Base-by-base conservation (phyloP, 2,888 invertebrate genomes). In the Coelopa pilipes region DNA sequence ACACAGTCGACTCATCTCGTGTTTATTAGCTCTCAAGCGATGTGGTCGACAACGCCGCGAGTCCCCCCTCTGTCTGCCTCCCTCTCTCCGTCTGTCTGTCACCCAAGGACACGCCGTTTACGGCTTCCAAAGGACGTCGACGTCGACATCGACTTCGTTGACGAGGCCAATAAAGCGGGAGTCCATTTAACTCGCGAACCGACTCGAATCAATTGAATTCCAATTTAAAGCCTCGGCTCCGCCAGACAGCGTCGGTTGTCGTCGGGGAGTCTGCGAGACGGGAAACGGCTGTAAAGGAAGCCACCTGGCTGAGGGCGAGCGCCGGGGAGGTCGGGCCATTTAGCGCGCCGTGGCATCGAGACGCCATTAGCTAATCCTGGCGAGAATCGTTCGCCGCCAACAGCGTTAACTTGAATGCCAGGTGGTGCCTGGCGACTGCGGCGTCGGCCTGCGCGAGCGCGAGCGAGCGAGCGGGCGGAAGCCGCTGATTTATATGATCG, bases 401-500 rank as follows among this genome's bases (percentile, higher is more conserved):
- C 65, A 69, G 74, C 60, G 71, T 76, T 76, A 76, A 73, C 49
- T 73, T 75, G 72, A 76, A 74, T 72, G 68, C 69, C 74, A 50
- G 68, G 60, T 71, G 70, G 60, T 49, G 57, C 49, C 13, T 55
- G 19, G 60, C 21, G 24, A 13, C 21, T 17, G 13, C 13, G 15
- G 10, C 60, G 34, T 11, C 21, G 34, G 1, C 9, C 60, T 15
- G 9, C 15, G 15, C 17, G 17, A 21, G 19, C 59, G 5, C 11
- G 11, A n/a, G 53, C 49, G n/a, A 49, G 13, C 49, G 21, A 17
- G 60, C 50, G 49, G 50, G 46, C 73, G 73, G 80, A 81, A 83
- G 80, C 79, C 79, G 78, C 79, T 82, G 82, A 82, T 83, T 84
- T 81, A 81, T 83, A 84, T 82, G 80, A 83, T 83, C 81, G 81